Percentiles rank a stretch among this genome's conserved stretches.
These are phyloP conservation scores for Agonopterix subpropinquella DNA, from an alignment of 2,888 invertebrate species.

Conservation along the genomic window DNA sequence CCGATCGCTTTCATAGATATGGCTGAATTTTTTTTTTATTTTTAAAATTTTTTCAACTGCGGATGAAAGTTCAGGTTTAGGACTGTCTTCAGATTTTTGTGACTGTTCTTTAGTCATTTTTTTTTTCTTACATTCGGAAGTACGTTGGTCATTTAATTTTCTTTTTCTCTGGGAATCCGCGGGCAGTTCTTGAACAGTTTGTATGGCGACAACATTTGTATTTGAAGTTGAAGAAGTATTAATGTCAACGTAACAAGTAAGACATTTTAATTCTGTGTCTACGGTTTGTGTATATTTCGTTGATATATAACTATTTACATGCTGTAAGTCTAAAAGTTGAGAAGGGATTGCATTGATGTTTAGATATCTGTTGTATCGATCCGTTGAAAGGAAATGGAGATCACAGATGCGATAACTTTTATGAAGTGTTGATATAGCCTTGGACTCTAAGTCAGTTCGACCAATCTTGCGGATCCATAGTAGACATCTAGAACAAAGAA, in stretches of 20 bases:
- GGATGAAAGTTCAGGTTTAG: not conserved
- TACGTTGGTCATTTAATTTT: conserved; percentile 1
- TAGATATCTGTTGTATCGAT: not conserved
- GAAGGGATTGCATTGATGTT: not conserved
- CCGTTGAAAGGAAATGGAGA: not conserved
- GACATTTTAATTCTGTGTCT: not conserved
- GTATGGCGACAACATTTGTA: not conserved
- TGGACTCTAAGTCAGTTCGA: conserved; percentile 1
- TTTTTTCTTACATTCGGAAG: not conserved
- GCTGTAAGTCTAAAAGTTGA: not conserved
- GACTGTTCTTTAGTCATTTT: conserved; percentile 2
- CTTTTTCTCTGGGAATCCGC: conserved; percentile 1
- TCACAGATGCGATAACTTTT: conserved; percentile 1
- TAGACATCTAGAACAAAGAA: not conserved
- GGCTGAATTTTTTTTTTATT: conserved; percentile 1
- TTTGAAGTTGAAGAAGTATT: not conserved
- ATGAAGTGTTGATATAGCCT: not conserved
- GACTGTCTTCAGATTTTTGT: not conserved
- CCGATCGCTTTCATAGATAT: conserved; percentile 1
- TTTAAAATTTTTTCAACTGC: conserved; percentile 1
- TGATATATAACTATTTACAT: not conserved
- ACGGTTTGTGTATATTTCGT: conserved; percentile 2
- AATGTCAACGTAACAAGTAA: not conserved
- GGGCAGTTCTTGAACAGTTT: conserved; percentile 3
- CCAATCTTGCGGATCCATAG: not conserved